Evolutionary conservation across 2,797 vertebrate species (phyloP), one percentile per base, ranked within the genome.

Genomic region (Phoebastria nigripes): DNA sequence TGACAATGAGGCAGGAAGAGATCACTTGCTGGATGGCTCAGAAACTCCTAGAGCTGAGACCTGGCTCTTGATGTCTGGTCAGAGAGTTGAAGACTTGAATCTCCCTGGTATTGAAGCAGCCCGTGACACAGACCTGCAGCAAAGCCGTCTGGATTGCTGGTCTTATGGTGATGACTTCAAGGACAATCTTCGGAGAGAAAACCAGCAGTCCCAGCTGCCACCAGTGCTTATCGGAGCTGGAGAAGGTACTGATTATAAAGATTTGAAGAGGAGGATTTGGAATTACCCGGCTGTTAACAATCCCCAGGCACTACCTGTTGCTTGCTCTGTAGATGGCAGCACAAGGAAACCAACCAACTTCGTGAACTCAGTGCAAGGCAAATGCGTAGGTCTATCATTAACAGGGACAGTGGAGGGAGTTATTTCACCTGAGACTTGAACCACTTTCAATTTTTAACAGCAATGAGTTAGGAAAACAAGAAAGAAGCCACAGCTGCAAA

Each of bases 251-350:
- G n/a, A 35, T 56, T 24, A 31, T 47, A 37, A 79, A 89, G 62
- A 47, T 70, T 71, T 70, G 25, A 52, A 58, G 65, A 47, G 67
- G 22, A 95, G 25, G 69, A 72, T 89, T 95, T 81, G 47, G 39
- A 83, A 82, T 86, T 86, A 90, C 62, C 72, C 44, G 10, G 3
- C 65, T 91, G 72, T 76, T 89, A 87, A 69, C 83, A 70, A 79
- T 86, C 55, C 51, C 55, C 55, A 39, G 66, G 70, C 78, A 93
- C 35, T 65, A 89, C 82, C 56, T 91, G 70, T 95, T 95, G 71
- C 89, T 87, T 93, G 93, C 82, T 84, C 96, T 95, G 90, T 96
- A 97, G 97, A 59, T 97, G 97, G 97, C 96, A 97, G 96, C 95
- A 96, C 84, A 58, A 94, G 93, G 92, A 96, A 97, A 92, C 51